These are phyloP conservation scores for Temnopleurus reevesii DNA, from an alignment of 53 echinoderm and acorn worm genomes.

Conservation along the genomic window DNA sequence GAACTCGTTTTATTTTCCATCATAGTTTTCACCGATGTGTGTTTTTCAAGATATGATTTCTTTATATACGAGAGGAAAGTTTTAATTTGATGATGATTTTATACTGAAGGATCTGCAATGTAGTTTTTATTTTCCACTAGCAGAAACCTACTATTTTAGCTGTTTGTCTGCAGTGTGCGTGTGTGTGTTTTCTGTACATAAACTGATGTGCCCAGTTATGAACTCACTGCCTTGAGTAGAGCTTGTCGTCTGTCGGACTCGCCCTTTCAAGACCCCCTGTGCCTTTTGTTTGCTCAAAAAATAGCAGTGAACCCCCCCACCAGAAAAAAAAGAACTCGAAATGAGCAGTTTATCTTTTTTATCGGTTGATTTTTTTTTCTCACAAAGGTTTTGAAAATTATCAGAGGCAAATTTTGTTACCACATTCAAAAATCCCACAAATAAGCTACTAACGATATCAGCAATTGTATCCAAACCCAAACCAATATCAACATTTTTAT, in stretches of 20 bases:
- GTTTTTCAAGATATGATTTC: background rate
- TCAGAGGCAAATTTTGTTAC: no score
- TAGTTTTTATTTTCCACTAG: slow-evolving; percentile 20
- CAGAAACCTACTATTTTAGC: background rate
- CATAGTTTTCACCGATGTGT: slow-evolving; percentile 19
- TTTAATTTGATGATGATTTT: slow-evolving; percentile 14
- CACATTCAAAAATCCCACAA: no score
- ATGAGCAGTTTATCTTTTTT: no score
- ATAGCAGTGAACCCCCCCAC: no score
- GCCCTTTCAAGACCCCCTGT: slow-evolving; percentile 42
- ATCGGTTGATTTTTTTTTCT: no score
- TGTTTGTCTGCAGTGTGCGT: slow-evolving; percentile 53
- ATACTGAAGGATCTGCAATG: background rate
- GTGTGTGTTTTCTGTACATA: slow-evolving; percentile 57
- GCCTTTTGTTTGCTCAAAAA: slow-evolving; percentile 13
- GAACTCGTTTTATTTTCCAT: slow-evolving; percentile 7
- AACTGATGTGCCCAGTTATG: slow-evolving; percentile 26
- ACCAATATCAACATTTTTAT: background rate
- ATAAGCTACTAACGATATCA: no score
- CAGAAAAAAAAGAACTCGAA: no score
- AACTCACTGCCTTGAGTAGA: slow-evolving; percentile 39
- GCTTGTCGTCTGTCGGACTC: background rate
- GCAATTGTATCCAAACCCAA: no score
- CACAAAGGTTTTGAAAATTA: no score
- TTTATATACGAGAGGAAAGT: slow-evolving; percentile 39